Conservation (phyloP, 2,113 vertebrate genomes). For the Syngnathoides biaculeatus region DNA sequence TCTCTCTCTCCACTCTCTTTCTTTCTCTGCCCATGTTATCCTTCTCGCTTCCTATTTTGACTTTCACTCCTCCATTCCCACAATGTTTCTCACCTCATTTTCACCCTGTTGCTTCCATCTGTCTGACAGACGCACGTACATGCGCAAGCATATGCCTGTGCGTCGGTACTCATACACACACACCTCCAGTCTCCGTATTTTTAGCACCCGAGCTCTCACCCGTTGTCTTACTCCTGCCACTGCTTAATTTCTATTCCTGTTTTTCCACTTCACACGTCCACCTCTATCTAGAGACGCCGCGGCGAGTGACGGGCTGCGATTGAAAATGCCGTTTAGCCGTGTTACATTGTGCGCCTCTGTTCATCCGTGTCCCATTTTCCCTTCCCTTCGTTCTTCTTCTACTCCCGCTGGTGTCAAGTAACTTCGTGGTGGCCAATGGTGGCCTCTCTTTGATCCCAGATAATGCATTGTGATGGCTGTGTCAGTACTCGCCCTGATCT, state of each 20-base stretch:
- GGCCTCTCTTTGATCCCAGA: conserved; percentile 61
- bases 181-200: conserved; percentile 21
- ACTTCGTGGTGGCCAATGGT: conserved; percentile 24
- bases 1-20: conserved; percentile 5
- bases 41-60: too few species aligned
- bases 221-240: not conserved
- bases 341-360: conserved; percentile 6
- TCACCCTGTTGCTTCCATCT: conserved; percentile 43
- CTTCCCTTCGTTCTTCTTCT: not conserved
- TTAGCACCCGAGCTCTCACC: conserved; percentile 8
- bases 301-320: conserved; percentile 30
- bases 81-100: conserved; percentile 53
- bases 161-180: not conserved
- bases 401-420: conserved; percentile 13
- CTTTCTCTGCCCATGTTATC: not conserved
- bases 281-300: conserved; percentile 27
- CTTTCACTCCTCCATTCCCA: not conserved
- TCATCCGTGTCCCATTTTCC: not conserved
- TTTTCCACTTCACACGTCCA: not conserved
- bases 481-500: conserved; percentile 49
- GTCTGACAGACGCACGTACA: conserved; percentile 13
- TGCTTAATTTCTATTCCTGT: not conserved
- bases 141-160: not conserved
- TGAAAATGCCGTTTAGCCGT: conserved; percentile 45
- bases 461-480: conserved; percentile 58